These are phyloP conservation scores for Coreius guichenoti DNA, from an alignment of 2,797 vertebrate genomes.

Conservation along the genomic window DNA sequence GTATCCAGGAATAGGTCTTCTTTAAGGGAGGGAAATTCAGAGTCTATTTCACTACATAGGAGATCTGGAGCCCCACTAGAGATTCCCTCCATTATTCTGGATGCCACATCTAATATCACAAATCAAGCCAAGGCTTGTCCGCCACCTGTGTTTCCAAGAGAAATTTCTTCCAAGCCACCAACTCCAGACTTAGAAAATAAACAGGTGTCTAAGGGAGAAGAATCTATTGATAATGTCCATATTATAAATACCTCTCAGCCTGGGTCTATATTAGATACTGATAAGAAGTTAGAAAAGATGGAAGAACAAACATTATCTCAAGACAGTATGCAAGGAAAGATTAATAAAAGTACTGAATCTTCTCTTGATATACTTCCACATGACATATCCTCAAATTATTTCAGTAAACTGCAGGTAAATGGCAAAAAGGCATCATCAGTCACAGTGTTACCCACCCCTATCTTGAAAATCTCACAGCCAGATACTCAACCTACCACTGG, in stretches of 20 bases:
- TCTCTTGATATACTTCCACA: slow-evolving; percentile 64
- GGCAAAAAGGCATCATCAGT: background rate
- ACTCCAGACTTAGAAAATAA: slow-evolving; percentile 63
- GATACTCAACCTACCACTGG: slow-evolving; percentile 60
- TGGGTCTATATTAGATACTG: slow-evolving; percentile 14
- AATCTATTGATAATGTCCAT: background rate
- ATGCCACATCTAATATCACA: slow-evolving; percentile 86
- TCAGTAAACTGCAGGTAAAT: slow-evolving; percentile 32
- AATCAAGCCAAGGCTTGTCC: slow-evolving; percentile 73
- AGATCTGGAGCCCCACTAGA: slow-evolving; percentile 90
- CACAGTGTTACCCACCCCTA: slow-evolving; percentile 13
- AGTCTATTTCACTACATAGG: slow-evolving; percentile 88
- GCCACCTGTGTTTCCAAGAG: slow-evolving; percentile 61
- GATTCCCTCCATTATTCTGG: slow-evolving; percentile 84
- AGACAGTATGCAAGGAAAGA: background rate
- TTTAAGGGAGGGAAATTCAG: slow-evolving; percentile 88
- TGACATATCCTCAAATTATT: slow-evolving; percentile 59
- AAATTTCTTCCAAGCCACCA: slow-evolving; percentile 61
- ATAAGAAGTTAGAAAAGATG: slow-evolving; percentile 24
- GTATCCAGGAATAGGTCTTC: slow-evolving; percentile 89
- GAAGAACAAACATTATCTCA: background rate
- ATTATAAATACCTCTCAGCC: background rate
- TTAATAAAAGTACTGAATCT: slow-evolving; percentile 23
- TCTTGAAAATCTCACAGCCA: slow-evolving; percentile 25
- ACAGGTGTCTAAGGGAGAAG: slow-evolving; percentile 52